phyloP scores from a whole-genome alignment of 2,797 vertebrate species.

The Poliocrania exsul region DNA sequence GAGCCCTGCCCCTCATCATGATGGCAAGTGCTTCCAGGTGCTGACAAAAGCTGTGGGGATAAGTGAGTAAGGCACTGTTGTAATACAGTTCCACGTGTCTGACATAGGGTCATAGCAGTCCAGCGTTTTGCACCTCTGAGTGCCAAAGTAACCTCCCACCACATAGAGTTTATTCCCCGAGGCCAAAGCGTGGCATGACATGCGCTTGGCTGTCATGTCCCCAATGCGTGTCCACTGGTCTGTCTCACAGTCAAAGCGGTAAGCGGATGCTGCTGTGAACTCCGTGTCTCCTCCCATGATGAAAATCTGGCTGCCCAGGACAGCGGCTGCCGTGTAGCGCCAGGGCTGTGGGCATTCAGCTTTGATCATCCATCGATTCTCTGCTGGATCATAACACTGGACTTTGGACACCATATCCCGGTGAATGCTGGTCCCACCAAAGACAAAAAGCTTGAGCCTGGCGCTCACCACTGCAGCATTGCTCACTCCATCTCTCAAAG shows the following conservation, averaged over 20 bases:
- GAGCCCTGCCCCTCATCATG: slow-evolving; percentile 75
- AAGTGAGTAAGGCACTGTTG: slow-evolving; percentile 94
- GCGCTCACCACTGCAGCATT: slow-evolving; percentile 94
- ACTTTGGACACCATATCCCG: slow-evolving; percentile 93
- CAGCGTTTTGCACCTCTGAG: slow-evolving; percentile 92
- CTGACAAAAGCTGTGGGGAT: slow-evolving; percentile 96
- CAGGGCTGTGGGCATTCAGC: slow-evolving; percentile 93
- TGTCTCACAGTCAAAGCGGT: slow-evolving; percentile 92
- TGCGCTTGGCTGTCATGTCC: slow-evolving; percentile 95
- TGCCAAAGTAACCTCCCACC: slow-evolving; percentile 94
- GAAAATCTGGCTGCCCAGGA: slow-evolving; percentile 94
- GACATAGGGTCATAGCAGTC: slow-evolving; percentile 94
- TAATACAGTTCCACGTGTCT: slow-evolving; percentile 93
- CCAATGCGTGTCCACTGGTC: slow-evolving; percentile 92
- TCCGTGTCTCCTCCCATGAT: slow-evolving; percentile 97
- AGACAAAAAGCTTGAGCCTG: slow-evolving; percentile 92
- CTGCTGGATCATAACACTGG: slow-evolving; percentile 89
- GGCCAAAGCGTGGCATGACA: slow-evolving; percentile 94
- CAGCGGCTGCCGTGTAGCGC: slow-evolving; percentile 92
- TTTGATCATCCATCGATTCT: slow-evolving; percentile 90
- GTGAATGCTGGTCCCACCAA: slow-evolving; percentile 92
- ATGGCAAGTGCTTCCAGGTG: slow-evolving; percentile 95
- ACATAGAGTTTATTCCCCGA: slow-evolving; percentile 95
- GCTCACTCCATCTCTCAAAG: slow-evolving; percentile 90
- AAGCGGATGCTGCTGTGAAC: slow-evolving; percentile 92